Conservation (phyloP, 1,140 invertebrate species). For the Lordiphosa clarofinis region DNA sequence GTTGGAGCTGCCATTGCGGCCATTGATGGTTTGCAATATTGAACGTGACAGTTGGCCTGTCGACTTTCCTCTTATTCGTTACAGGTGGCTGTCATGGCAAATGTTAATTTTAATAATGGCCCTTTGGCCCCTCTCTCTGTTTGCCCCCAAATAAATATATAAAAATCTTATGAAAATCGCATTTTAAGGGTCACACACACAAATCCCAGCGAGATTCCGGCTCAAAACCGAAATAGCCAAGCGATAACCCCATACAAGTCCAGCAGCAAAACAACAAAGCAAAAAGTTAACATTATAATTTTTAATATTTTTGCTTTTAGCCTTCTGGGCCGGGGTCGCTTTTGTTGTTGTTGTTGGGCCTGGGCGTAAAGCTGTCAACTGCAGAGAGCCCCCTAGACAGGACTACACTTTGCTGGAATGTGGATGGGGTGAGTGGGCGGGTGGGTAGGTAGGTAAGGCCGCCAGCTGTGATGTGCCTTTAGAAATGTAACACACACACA, state of each 20-base stretch:
- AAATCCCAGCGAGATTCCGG: slow-evolving; percentile 55
- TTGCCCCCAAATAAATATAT: slow-evolving; percentile 52
- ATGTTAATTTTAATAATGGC: slow-evolving; percentile 75
- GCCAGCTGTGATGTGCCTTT: slow-evolving; percentile 69
- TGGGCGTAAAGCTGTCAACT: slow-evolving; percentile 75
- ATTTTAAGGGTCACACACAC: slow-evolving; percentile 67
- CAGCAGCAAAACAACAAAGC: slow-evolving; percentile 59
- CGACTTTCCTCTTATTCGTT: slow-evolving; percentile 35
- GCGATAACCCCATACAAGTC: slow-evolving; percentile 52
- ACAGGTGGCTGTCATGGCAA: slow-evolving; percentile 59
- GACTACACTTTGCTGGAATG: slow-evolving; percentile 45
- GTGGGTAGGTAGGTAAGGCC: slow-evolving; percentile 24
- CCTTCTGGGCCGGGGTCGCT: slow-evolving; percentile 34
- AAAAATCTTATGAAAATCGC: slow-evolving; percentile 69
- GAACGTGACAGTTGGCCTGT: slow-evolving; percentile 71
- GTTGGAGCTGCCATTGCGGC: slow-evolving; percentile 34
- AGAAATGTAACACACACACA: slow-evolving; percentile 53
- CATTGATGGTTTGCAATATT: slow-evolving; percentile 73
- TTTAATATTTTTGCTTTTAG: slow-evolving; percentile 74
- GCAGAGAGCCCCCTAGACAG: slow-evolving; percentile 53
- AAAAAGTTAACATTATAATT: slow-evolving; percentile 77
- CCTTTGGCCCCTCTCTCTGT: slow-evolving; percentile 6
- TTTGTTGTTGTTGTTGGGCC: slow-evolving; percentile 33
- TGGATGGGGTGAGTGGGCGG: slow-evolving; percentile 4
- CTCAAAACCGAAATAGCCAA: slow-evolving; percentile 32